Evolutionary conservation across 2,888 invertebrate genomes (phyloP), one percentile per base, ranked within the genome.

Genomic region (Nomada fabriciana): DNA sequence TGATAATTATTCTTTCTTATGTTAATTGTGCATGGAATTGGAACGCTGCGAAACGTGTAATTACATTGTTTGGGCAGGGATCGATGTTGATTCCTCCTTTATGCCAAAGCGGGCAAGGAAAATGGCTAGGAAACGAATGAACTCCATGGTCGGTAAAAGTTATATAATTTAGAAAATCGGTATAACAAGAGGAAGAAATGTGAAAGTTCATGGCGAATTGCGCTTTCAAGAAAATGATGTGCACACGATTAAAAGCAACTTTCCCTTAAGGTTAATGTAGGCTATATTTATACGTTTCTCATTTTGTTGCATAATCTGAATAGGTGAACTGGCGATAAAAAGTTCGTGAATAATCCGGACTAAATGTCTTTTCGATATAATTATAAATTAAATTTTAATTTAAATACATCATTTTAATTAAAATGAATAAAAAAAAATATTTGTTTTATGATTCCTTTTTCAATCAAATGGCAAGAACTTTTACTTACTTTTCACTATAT

Each of bases 401-500:
- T 47, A 47, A 47, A 47, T 47, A 47, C 47, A 15, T 47, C 13
- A 47, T 47, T 3, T 47, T 15, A 47, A 15, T 15, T 13, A 47
- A 47, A 47, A 15, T 15, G 2, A 47, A 47, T 15, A 3, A 4
- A 10, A 7, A 1, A 1, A 7, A 36, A 13, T 13, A 15, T 47
- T 47, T 47, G 0, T 47, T 15, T 47, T 47, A 47, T 10, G 11
- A 47, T 47, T 47, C 36, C 36, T 5, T 36, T 36, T 36, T 5
- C 23, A 47, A 55, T 47, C n/a, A 1, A 53, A n/a, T 11, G 7
- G 29, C 13, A 36, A 55, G 25, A 42, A 69, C 47, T 11, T 5
- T 53, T 53, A 84, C 76, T 83, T 84, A 83, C 88, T 82, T 80
- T 82, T 61, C 57, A 81, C 43, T 7, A 69, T 69, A n/a, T 74